phyloP scores from a whole-genome alignment of 2,797 vertebrate species.

The Phrynocephalus forsythii region DNA sequence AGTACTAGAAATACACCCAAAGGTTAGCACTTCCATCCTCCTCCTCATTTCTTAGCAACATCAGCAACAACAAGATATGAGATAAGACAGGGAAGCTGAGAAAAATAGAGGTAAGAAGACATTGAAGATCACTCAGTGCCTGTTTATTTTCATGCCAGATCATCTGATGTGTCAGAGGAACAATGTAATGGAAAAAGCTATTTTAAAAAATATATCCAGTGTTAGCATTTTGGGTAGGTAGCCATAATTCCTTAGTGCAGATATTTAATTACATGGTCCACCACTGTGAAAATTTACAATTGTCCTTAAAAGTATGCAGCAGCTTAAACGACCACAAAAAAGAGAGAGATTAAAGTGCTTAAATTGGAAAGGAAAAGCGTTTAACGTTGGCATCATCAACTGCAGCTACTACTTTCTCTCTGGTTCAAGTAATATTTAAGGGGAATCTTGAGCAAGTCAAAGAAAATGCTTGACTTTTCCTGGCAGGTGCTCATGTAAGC shows the following conservation, averaged over 20 bases:
- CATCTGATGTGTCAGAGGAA: not conserved
- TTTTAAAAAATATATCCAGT: conserved; percentile 6
- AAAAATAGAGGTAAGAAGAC: not conserved
- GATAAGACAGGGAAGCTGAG: not conserved
- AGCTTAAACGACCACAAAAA: conserved; percentile 23
- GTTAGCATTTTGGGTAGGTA: conserved; percentile 43
- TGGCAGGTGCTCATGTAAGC: not conserved
- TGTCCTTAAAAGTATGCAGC: conserved; percentile 48
- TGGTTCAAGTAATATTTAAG: conserved; percentile 25
- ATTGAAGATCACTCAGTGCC: not conserved
- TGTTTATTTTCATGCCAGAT: conserved; percentile 8
- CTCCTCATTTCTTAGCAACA: not conserved
- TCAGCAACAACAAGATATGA: not conserved
- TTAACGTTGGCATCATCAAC: conserved; percentile 46
- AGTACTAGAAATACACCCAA: too few species aligned
- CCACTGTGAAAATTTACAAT: conserved; percentile 44
- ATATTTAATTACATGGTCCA: conserved; percentile 38
- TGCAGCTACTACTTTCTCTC: not conserved
- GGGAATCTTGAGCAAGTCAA: conserved; percentile 47
- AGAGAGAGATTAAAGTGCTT: conserved; percentile 33
- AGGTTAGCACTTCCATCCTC: not conserved
- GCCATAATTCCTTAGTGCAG: not conserved
- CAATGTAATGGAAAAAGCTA: not conserved
- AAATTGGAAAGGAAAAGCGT: conserved; percentile 44
- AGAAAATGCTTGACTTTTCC: conserved; percentile 30